These are phyloP conservation scores for Halocynthia roretzi DNA, from an alignment of 23 tunicate genomes.

Conservation along the genomic window DNA sequence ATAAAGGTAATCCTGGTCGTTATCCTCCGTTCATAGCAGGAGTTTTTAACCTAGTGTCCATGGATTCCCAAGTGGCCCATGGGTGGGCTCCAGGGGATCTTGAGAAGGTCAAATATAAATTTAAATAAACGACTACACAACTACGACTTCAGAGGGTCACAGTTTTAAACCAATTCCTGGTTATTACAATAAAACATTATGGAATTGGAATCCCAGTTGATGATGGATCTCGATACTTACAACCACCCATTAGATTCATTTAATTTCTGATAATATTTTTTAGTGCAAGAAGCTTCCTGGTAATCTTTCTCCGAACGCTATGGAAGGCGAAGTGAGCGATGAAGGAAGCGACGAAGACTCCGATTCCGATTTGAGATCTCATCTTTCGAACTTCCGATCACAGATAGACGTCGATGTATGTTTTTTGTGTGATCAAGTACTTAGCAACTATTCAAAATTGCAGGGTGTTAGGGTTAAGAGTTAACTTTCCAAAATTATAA, in stretches of 20 bases:
- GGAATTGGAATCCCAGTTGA: not conserved
- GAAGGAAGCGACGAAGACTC: slow-evolving; percentile 51
- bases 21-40: too few relatives aligned
- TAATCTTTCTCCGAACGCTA: slow-evolving; percentile 33
- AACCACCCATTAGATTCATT: not conserved
- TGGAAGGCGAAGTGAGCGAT: slow-evolving; percentile 61
- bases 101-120: too few relatives aligned
- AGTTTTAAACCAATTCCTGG: too few relatives aligned
- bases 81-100: too few relatives aligned
- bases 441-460: too few relatives aligned
- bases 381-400: not conserved
- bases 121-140: too few relatives aligned
- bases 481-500: not conserved
- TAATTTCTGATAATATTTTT: not conserved
- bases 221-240: not conserved
- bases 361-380: slow-evolving; percentile 1
- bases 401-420: not conserved
- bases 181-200: too few relatives aligned
- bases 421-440: not conserved
- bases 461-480: not conserved
- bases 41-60: too few relatives aligned
- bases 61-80: too few relatives aligned
- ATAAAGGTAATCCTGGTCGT: slow-evolving; percentile 43
- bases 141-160: too few relatives aligned
- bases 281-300: slow-evolving; percentile 74